Conservation (phyloP, 2,888 invertebrate species). For the Strigamia maritima region DNA sequence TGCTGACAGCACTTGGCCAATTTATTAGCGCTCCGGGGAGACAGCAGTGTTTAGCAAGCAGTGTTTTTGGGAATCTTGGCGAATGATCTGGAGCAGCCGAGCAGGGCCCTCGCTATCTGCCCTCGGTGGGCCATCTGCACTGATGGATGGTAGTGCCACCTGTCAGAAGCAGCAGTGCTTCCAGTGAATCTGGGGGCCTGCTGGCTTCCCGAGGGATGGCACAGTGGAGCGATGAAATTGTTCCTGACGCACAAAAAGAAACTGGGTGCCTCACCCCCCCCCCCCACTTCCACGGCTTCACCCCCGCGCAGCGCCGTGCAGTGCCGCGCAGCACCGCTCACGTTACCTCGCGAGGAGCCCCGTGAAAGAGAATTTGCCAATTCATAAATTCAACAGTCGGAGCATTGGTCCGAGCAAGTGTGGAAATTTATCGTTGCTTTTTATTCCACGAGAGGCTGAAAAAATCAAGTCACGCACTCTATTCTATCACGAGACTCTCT, state of each 20-base stretch:
- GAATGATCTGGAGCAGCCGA: conserved; percentile 15
- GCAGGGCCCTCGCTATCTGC: conserved; percentile 13
- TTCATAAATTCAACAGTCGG: conserved; percentile 9
- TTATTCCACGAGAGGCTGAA: not conserved
- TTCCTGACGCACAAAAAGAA: conserved; percentile 9
- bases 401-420: not conserved
- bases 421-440: not conserved
- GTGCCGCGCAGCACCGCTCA: not conserved
- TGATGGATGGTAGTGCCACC: conserved; percentile 15
- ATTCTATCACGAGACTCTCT: not conserved
- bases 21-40: conserved; percentile 15
- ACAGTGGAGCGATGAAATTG: not conserved
- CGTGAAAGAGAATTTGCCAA: not conserved
- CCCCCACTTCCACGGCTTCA: not conserved
- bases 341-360: too few relatives aligned
- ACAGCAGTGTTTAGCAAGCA: conserved; percentile 1
- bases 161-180: conserved; percentile 5
- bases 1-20: conserved; percentile 3
- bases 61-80: conserved; percentile 15
- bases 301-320: not conserved
- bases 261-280: not conserved
- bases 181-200: conserved; percentile 1
- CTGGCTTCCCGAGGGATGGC: conserved; percentile 7
- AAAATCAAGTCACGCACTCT: conserved; percentile 13
- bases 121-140: conserved; percentile 5